phyloP scores from a whole-genome alignment of 1,140 invertebrate genomes.

The Eriosoma lanigerum region DNA sequence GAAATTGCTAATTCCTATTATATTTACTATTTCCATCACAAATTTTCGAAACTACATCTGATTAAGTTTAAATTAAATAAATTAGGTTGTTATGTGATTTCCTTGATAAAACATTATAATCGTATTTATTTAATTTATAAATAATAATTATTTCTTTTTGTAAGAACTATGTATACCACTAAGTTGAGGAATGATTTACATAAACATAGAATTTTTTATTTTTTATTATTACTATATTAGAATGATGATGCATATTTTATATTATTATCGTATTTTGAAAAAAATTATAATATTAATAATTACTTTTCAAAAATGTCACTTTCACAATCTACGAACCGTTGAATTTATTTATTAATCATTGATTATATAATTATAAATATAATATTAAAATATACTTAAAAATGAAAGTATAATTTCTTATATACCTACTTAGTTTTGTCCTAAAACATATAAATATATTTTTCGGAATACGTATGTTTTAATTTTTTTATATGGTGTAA shows the following conservation, averaged over 20 bases:
- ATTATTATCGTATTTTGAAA: not conserved
- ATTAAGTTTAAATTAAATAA: too few relatives aligned
- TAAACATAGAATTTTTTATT: not conserved
- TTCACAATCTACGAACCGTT: constrained; percentile 41
- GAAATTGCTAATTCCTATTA: too few relatives aligned
- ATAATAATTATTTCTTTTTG: too few relatives aligned
- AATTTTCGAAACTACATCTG: too few relatives aligned
- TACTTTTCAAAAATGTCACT: constrained; percentile 7
- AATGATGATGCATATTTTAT: constrained; percentile 17
- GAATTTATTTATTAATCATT: constrained; percentile 13
- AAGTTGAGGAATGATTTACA: not conserved
- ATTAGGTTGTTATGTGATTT: too few relatives aligned
- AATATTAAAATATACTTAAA: not conserved
- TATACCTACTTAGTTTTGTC: too few relatives aligned
- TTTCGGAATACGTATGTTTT: too few relatives aligned
- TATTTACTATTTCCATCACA: too few relatives aligned
- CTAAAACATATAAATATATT: too few relatives aligned
- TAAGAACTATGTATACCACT: too few relatives aligned
- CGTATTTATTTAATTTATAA: too few relatives aligned
- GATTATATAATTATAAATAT: not conserved
- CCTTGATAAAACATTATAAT: too few relatives aligned
- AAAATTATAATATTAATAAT: not conserved
- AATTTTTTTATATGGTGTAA: not conserved
- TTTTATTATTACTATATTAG: not conserved
- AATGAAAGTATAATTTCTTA: not conserved